Percentiles rank a stretch among this genome's conserved stretches.
Conservation (phyloP, 2,888 invertebrate species). For the Pandemis heparana region DNA sequence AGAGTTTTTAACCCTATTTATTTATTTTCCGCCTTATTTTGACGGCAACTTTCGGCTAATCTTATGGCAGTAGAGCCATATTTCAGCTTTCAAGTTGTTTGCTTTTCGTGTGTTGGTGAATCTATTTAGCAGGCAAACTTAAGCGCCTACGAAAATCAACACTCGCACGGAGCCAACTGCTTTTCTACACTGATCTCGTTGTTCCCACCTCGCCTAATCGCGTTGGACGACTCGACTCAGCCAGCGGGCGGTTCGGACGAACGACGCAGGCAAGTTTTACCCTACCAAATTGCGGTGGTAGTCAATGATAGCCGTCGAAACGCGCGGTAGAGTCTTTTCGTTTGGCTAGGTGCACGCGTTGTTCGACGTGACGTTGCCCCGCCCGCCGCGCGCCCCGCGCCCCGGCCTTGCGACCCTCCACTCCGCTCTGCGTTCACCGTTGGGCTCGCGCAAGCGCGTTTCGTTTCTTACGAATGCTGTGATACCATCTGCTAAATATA, state of each 20-base stretch:
- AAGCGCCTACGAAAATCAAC: slow-evolving; percentile 40
- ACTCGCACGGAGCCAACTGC: slow-evolving; percentile 68
- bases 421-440: slow-evolving; percentile 65
- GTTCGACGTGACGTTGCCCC: slow-evolving; percentile 82
- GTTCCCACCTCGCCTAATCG: slow-evolving; percentile 81
- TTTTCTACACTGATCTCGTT: slow-evolving; percentile 73
- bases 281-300: slow-evolving; percentile 55
- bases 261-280: slow-evolving; percentile 79
- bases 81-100: slow-evolving; percentile 47
- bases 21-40: slow-evolving; percentile 82
- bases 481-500: slow-evolving; percentile 63
- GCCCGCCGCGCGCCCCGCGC: slow-evolving; percentile 70
- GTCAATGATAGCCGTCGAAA: slow-evolving; percentile 45
- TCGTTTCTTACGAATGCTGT: slow-evolving; percentile 71
- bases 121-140: slow-evolving; percentile 13
- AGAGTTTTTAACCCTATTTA: slow-evolving; percentile 79
- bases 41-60: slow-evolving; percentile 66
- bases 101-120: neutral
- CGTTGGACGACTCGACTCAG: slow-evolving; percentile 71
- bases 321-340: slow-evolving; percentile 56
- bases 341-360: slow-evolving; percentile 75
- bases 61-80: slow-evolving; percentile 50
- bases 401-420: slow-evolving; percentile 80
- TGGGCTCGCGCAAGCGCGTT: slow-evolving; percentile 79
- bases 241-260: slow-evolving; percentile 49